These are phyloP conservation scores for Panagrolaimus sp. DNA, from an alignment of 1,140 invertebrate genomes.

Conservation along the genomic window DNA sequence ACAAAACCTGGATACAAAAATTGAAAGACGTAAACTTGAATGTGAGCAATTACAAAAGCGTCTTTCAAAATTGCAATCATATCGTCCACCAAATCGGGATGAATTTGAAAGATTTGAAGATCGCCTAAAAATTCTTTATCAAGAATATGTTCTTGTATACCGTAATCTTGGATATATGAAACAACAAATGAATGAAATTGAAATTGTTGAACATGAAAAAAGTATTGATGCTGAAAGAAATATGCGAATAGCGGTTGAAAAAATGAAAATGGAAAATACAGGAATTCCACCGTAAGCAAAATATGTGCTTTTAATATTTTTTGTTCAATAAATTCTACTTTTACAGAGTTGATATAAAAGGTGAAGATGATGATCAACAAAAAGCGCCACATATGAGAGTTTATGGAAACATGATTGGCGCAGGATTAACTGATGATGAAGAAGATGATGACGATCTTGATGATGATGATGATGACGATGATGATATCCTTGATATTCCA, in stretches of 20 bases:
- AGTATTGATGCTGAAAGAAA: slow-evolving; percentile 32
- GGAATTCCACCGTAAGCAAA: slow-evolving; percentile 24
- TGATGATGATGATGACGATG: slow-evolving; percentile 19
- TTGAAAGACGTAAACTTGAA: slow-evolving; percentile 81
- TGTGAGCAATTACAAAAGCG: slow-evolving; percentile 85
- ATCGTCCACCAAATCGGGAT: slow-evolving; percentile 88
- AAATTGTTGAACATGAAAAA: slow-evolving; percentile 31
- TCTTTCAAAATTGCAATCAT: slow-evolving; percentile 73
- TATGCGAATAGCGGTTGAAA: slow-evolving; percentile 40
- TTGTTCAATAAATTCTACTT: slow-evolving; percentile 11
- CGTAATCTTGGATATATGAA: slow-evolving; percentile 40
- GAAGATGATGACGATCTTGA: not conserved
- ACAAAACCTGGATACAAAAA: slow-evolving; percentile 78
- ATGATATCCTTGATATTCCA: slow-evolving; percentile 15
- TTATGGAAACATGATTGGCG: slow-evolving; percentile 43
- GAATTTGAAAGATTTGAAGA: slow-evolving; percentile 83
- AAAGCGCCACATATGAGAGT: slow-evolving; percentile 17
- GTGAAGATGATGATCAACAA: slow-evolving; percentile 19
- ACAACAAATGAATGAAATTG: slow-evolving; percentile 30
- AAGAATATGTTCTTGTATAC: slow-evolving; percentile 37
- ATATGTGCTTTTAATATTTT: not conserved
- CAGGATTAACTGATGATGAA: slow-evolving; percentile 42
- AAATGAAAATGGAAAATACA: slow-evolving; percentile 39
- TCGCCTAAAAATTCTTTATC: slow-evolving; percentile 29
- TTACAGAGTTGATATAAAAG: slow-evolving; percentile 9